Evolutionary conservation across 92 coral and sea anemone genomes (phyloP), one percentile per base, ranked within the genome.

Genomic region (Galaxea fascicularis): DNA sequence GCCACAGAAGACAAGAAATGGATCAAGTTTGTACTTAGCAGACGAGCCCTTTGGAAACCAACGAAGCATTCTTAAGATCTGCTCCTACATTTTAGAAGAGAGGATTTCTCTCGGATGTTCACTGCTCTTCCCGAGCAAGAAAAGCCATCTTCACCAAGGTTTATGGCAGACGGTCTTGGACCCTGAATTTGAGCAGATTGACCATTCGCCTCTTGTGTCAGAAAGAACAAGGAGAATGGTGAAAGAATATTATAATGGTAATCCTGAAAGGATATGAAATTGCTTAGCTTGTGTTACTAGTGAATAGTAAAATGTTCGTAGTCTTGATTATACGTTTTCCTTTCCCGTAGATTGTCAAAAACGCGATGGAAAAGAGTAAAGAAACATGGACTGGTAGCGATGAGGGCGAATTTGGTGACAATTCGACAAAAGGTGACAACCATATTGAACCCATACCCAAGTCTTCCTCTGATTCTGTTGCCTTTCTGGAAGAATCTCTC

Each of bases 31-130:
- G 82, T 83, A 1, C 59, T 26, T 15, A 31, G 13, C 8, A 84
- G 53, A 29, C n/a, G 73, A 66, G 77, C 77, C 18, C 0, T 45
- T 1, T 79, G 68, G 59, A 24, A 35, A 9, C 85, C 85, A 10
- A 58, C 85, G 4, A 65, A 79, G 58, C 27, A 62, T 22, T 79
- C 85, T n/a, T 0, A 59, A 47, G 51, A 79, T 79, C 28, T 79
- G 84, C 74, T 79, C 84, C 39, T 16, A 28, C 84, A 79, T 79
- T 79, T 79, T 11, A 64, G 29, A 47, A 46, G 49, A 29, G 80
- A 79, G 57, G 84, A 79, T 64, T 79, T 58, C 26, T 22, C 52
- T 20, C 24, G 78, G 21, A 31, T 60, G 79, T 76, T 21, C 20
- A 47, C 81, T 13, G 9, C 28, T 35, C 60, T 76, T 49, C 73